Evolutionary conservation across 2,797 vertebrate genomes (phyloP), one percentile per base, ranked within the genome.

Genomic region (Echiichthys vipera): DNA sequence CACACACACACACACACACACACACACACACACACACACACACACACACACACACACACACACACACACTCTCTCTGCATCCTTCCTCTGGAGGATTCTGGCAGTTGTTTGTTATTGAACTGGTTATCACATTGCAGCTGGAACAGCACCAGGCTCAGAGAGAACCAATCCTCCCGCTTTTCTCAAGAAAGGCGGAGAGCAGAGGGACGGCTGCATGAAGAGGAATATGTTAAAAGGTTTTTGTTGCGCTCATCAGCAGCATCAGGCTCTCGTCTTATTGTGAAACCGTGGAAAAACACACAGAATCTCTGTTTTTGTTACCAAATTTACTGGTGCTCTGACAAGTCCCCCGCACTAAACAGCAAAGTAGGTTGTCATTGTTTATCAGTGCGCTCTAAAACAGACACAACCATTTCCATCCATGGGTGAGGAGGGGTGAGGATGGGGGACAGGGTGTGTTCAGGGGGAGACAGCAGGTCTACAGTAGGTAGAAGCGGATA

Each of bases 51-150:
- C 71, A 29, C 72, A 53, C 74, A 10, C 42, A 67, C 78, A 73
- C 74, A n/a, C 76, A 75, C 66, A 50, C 46, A 54, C 78, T 61
- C 77, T 43, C 73, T 57, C 79, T 58, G 73, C 83, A 81, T 89
- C 84, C 84, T 72, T 89, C 82, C 91, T 93, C 86, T 81, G 61
- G 89, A 91, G 91, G 77, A 87, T 91, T 92, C 88, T 83, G 85
- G 73, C 86, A 85, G 89, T 88, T 92, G 92, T 94, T 93, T 91
- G 89, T 92, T 93, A 91, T 92, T 93, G 90, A 90, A 81, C 89
- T 88, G 89, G 81, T 93, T 89, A 89, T 93, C 88, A 80, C 87
- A 85, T 93, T 91, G 91, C 88, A 92, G 90, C 84, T 90, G 88
- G 82, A 90, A 82, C 84, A 83, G 37, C 83, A 90, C 57, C 85